phyloP scores from a whole-genome alignment of 2,888 invertebrate genomes.

The Eremobia ochroleuca region DNA sequence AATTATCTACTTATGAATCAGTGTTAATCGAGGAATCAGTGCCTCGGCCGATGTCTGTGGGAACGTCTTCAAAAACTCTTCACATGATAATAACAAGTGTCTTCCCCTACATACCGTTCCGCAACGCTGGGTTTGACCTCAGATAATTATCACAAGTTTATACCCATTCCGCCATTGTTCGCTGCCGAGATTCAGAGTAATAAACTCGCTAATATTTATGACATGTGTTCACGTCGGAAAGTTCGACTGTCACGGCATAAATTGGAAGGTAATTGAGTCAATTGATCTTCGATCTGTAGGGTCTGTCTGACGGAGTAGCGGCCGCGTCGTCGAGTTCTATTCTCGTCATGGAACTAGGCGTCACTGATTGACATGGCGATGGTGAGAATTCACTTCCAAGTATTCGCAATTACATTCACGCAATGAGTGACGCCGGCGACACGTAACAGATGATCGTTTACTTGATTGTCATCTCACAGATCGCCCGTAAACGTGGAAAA shows the following conservation, averaged over 20 bases:
- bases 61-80: constrained; percentile 90
- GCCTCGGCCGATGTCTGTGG: constrained; percentile 82
- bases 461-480: constrained; percentile 64
- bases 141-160: constrained; percentile 88
- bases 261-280: constrained; percentile 71
- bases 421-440: constrained; percentile 76
- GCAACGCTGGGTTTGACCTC: constrained; percentile 86
- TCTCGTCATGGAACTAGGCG: constrained; percentile 24
- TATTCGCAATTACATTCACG: constrained; percentile 67
- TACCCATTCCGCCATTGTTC: constrained; percentile 87
- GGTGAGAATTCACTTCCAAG: constrained; percentile 41
- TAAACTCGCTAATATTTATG: constrained; percentile 80
- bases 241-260: constrained; percentile 48
- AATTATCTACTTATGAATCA: constrained; percentile 89
- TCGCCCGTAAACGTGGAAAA: constrained; percentile 59
- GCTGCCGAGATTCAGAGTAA: constrained; percentile 83
- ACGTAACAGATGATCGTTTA: constrained; percentile 66
- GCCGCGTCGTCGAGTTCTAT: constrained; percentile 10
- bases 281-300: constrained; percentile 67
- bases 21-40: constrained; percentile 88
- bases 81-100: constrained; percentile 88
- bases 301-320: constrained; percentile 29
- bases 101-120: constrained; percentile 89
- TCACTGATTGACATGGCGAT: constrained; percentile 22
- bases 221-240: constrained; percentile 65